Conservation (phyloP, 2,113 vertebrate genomes). For the Cygnus atratus region DNA sequence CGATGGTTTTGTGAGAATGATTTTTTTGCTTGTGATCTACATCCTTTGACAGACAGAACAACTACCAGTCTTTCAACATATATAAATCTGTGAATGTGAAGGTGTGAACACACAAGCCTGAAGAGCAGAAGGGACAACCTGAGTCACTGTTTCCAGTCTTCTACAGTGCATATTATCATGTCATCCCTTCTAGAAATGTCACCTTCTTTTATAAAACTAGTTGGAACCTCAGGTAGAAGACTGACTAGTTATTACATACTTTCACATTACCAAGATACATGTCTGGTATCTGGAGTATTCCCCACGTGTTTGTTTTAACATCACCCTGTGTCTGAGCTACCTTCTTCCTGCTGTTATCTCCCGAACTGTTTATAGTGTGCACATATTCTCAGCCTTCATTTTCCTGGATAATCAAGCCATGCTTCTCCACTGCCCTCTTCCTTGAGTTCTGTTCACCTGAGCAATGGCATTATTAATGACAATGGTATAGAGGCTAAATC, state of each 20-base stretch:
- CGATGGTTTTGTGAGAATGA: background rate
- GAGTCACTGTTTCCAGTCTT: background rate
- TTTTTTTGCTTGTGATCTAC: background rate
- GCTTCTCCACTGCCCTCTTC: background rate
- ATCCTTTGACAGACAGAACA: background rate
- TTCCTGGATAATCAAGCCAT: background rate
- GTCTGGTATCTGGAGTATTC: background rate
- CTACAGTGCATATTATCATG: fast-evolving
- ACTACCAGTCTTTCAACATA: background rate
- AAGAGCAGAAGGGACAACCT: background rate
- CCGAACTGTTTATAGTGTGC: background rate
- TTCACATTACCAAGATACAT: background rate
- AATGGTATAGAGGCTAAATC: background rate
- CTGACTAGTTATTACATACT: fast-evolving
- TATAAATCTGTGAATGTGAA: background rate
- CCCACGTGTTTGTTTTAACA: background rate
- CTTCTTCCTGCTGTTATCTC: background rate
- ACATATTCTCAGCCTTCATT: background rate
- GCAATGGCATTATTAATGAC: fast-evolving
- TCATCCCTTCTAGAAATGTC: background rate
- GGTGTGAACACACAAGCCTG: background rate
- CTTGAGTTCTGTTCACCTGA: background rate
- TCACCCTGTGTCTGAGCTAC: background rate
- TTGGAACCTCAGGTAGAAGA: background rate
- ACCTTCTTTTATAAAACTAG: background rate